Conservation (phyloP, 2,797 vertebrate species). For the Arctocebus calabarensis region DNA sequence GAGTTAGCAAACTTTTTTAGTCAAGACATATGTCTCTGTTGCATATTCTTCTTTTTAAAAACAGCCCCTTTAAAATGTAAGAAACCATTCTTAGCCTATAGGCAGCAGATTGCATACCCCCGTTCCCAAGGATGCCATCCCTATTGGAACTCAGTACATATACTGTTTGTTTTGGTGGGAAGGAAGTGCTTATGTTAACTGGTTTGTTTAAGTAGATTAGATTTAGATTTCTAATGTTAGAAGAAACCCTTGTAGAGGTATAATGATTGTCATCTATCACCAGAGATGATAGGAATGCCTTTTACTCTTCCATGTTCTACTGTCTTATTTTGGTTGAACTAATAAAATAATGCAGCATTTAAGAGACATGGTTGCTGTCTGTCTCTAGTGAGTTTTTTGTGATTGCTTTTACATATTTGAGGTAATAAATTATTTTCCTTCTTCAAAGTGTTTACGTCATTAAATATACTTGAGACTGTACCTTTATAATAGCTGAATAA, state of each 20-base stretch:
- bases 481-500: slow-evolving; percentile 23
- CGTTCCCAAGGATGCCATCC: slow-evolving; percentile 39
- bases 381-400: slow-evolving; percentile 10
- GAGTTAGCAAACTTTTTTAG: slow-evolving; percentile 39
- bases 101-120: slow-evolving; percentile 19
- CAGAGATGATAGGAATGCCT: background rate
- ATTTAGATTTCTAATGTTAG: slow-evolving; percentile 56
- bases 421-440: slow-evolving; percentile 59
- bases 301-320: slow-evolving; percentile 31
- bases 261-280: background rate
- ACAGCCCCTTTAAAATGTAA: slow-evolving; percentile 33
- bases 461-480: background rate
- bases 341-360: slow-evolving; percentile 4
- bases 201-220: slow-evolving; percentile 64
- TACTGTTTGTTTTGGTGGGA: slow-evolving; percentile 62
- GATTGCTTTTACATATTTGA: slow-evolving; percentile 36
- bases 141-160: slow-evolving; percentile 45
- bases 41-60: slow-evolving; percentile 33
- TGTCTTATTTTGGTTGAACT: slow-evolving; percentile 57
- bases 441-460: slow-evolving; percentile 32
- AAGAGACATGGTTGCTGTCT: slow-evolving; percentile 14
- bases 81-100: slow-evolving; percentile 9
- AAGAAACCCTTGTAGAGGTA: slow-evolving; percentile 9
- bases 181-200: slow-evolving; percentile 61
- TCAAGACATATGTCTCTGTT: slow-evolving; percentile 48